phyloP scores from a whole-genome alignment of 2,113 vertebrate genomes.

The Corythoichthys intestinalis region DNA sequence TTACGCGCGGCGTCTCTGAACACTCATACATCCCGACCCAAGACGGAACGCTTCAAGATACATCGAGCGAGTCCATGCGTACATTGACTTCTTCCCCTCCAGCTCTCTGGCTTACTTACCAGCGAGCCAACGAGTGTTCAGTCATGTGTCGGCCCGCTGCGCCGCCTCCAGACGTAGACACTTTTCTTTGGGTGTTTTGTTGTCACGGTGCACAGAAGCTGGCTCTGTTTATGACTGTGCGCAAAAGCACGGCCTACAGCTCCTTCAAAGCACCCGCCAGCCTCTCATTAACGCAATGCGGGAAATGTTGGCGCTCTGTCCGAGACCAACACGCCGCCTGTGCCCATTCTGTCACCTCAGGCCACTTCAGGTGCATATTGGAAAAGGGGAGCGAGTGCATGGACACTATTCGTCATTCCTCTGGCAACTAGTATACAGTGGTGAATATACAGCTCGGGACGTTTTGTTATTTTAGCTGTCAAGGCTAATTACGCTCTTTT shows the following conservation, averaged over 20 bases:
- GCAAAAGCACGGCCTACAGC: constrained; percentile 32
- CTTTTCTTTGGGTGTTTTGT: constrained; percentile 14
- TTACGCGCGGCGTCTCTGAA: constrained; percentile 30
- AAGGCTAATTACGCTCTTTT: no score
- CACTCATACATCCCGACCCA: constrained; percentile 14
- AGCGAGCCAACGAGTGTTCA: background rate
- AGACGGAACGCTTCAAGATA: constrained; percentile 18
- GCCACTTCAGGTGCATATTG: constrained; percentile 34
- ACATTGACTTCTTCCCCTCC: background rate
- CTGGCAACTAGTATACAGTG: no score
- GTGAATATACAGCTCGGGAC: no score
- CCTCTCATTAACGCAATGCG: constrained; percentile 34
- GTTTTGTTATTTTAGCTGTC: no score
- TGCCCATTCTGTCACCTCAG: constrained; percentile 55
- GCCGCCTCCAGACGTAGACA: background rate
- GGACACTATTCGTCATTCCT: background rate
- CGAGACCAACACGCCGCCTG: constrained; percentile 40
- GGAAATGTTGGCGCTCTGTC: constrained; percentile 44
- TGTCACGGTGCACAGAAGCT: background rate
- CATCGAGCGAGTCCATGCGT: background rate
- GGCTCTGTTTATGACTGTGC: constrained; percentile 25
- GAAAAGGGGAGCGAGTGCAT: constrained; percentile 1
- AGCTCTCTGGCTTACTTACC: background rate
- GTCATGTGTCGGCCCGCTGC: constrained; percentile 3
- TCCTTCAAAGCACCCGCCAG: constrained; percentile 38